These are phyloP conservation scores for Drosophila santomea DNA, from an alignment of 1,140 invertebrate species.

Conservation along the genomic window DNA sequence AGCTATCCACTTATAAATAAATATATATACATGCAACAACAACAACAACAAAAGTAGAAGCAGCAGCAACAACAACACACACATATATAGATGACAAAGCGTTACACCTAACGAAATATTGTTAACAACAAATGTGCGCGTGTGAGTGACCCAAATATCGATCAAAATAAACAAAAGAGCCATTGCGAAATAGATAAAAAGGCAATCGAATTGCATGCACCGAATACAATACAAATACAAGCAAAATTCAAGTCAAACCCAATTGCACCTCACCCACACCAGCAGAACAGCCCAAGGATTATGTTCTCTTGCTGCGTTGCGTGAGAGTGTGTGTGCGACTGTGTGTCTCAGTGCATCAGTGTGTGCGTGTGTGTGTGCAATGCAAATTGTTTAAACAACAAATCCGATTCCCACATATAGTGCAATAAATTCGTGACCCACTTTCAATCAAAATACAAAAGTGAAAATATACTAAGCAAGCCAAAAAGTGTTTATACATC, in stretches of 20 bases:
- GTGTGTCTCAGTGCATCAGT: constrained; percentile 26
- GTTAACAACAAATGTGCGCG: constrained; percentile 57
- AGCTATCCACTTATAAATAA: constrained; percentile 39
- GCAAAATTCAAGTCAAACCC: constrained; percentile 17
- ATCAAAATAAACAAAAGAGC: constrained; percentile 42
- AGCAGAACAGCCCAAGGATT: constrained; percentile 84
- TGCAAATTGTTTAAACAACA: constrained; percentile 48
- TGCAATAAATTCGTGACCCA: constrained; percentile 53
- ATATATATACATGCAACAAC: constrained; percentile 26
- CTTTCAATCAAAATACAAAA: constrained; percentile 39
- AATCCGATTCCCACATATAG: constrained; percentile 17
- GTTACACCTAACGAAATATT: constrained; percentile 45
- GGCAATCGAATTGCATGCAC: constrained; percentile 27
- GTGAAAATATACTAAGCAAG: constrained; percentile 24
- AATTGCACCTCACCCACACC: constrained; percentile 51
- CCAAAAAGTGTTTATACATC: constrained; percentile 39
- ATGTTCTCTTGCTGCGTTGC: constrained; percentile 80
- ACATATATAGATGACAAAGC: constrained; percentile 19
- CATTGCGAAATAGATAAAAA: constrained; percentile 50
- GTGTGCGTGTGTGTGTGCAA: constrained; percentile 12
- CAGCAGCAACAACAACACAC: background rate
- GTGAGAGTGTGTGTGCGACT: constrained; percentile 49
- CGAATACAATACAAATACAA: constrained; percentile 8
- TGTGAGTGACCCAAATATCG: constrained; percentile 58
- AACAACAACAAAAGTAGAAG: background rate